Evolutionary conservation across 2,888 invertebrate species (phyloP).

Genomic region (Laothoe populi): DNA sequence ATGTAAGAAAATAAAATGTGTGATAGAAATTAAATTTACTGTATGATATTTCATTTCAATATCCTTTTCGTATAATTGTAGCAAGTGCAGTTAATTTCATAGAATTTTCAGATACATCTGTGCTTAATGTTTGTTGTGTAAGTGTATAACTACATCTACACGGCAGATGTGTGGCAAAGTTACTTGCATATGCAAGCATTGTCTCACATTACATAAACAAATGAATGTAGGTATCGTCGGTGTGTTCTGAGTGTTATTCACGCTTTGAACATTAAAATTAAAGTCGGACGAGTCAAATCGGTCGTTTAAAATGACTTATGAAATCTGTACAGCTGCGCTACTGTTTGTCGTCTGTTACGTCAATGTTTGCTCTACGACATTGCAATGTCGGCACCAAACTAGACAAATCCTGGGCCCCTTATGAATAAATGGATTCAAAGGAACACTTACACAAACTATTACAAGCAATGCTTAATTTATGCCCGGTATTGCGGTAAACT

Average conservation of each 20-base stretch:
- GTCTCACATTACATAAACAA: slow-evolving; percentile 35
- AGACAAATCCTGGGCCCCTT: not conserved
- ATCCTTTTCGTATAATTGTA: no score
- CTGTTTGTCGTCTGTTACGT: slow-evolving; percentile 60
- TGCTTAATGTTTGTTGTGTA: slow-evolving; percentile 25
- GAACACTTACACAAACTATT: not conserved
- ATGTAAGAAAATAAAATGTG: no score
- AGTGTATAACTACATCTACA: slow-evolving; percentile 20
- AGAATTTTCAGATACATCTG: slow-evolving; percentile 24
- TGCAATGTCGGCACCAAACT: slow-evolving; percentile 8
- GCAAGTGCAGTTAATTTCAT: no score
- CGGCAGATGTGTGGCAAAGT: slow-evolving; percentile 25
- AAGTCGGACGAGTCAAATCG: slow-evolving; percentile 72
- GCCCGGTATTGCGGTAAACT: no score
- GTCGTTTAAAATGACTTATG: slow-evolving; percentile 67
- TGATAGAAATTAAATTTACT: no score
- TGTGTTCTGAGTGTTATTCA: slow-evolving; percentile 59
- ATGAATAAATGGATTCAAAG: not conserved
- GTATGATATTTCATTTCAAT: no score
- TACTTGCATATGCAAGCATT: slow-evolving; percentile 27
- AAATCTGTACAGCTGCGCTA: slow-evolving; percentile 74
- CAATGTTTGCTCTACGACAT: slow-evolving; percentile 53
- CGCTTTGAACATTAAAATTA: slow-evolving; percentile 58
- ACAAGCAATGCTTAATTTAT: no score
- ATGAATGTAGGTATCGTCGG: slow-evolving; percentile 30